Evolutionary conservation across 2,113 vertebrate genomes (phyloP).

Genomic region (Menura novaehollandiae): DNA sequence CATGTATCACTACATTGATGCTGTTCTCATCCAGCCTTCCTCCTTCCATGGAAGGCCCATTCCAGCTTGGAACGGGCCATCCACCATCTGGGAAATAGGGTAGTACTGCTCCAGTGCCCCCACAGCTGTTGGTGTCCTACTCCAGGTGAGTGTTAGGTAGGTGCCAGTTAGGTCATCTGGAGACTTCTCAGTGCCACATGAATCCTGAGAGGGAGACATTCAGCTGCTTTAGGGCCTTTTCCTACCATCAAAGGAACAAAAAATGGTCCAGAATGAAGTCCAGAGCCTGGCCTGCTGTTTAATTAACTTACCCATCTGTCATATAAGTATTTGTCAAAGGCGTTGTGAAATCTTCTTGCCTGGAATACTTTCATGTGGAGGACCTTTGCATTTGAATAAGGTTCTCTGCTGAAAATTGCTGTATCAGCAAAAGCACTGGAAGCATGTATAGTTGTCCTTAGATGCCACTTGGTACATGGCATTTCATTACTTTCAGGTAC

Average conservation of each 20-base stretch:
- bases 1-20: not conserved
- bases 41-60: too few relatives aligned
- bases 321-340: not conserved
- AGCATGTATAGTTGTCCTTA: rapidly evolving
- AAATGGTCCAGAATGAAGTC: not conserved
- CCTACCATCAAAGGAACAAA: not conserved
- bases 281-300: not conserved
- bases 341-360: not conserved
- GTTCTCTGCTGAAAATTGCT: not conserved
- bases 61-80: not conserved
- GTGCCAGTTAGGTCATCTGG: not conserved
- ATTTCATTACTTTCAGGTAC: not conserved
- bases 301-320: not conserved
- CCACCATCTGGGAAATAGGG: not conserved
- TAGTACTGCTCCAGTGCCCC: not conserved
- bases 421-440: not conserved
- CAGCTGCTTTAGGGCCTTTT: not conserved
- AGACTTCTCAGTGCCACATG: not conserved
- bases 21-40: not conserved
- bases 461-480: not conserved
- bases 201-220: not conserved
- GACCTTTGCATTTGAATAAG: not conserved
- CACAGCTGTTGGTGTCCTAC: not conserved
- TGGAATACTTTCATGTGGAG: not conserved
- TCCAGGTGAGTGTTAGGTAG: not conserved